phyloP scores from a whole-genome alignment of 2,888 invertebrate genomes.

The Asteroscopus sphinx region DNA sequence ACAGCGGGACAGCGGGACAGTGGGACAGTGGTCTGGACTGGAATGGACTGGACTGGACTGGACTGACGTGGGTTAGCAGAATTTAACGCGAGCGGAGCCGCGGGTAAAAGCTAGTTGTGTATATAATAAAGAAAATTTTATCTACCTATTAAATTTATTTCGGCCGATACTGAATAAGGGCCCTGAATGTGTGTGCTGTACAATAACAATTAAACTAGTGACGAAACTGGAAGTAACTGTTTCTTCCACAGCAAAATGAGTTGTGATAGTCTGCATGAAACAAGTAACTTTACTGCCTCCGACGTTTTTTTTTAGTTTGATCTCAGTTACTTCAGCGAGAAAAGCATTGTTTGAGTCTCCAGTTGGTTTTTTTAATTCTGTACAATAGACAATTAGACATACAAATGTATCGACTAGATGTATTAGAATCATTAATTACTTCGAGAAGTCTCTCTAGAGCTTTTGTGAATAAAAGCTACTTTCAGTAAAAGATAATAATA shows the following conservation, averaged over 20 bases:
- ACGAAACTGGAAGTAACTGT: slow-evolving; percentile 12
- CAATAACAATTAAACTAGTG: slow-evolving; percentile 12
- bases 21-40: no score
- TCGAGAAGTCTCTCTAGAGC: slow-evolving; percentile 1
- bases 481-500: slow-evolving; percentile 14
- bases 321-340: not conserved
- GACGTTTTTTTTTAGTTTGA: slow-evolving; percentile 9
- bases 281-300: slow-evolving; percentile 54
- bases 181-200: slow-evolving; percentile 1
- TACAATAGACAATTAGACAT: not conserved
- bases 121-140: no score
- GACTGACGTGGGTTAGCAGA: no score
- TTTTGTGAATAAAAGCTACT: slow-evolving; percentile 22
- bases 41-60: no score
- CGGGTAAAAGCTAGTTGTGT: no score
- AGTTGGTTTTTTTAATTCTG: not conserved
- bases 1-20: no score
- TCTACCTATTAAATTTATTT: no score
- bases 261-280: slow-evolving; percentile 54
- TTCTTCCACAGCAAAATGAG: slow-evolving; percentile 22
- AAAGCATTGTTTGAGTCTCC: not conserved
- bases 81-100: no score
- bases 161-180: no score
- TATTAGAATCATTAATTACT: slow-evolving; percentile 4
- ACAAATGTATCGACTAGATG: not conserved